Evolutionary conservation across 30 jellyfish, hydroid and myxozoan genomes (phyloP).

Genomic region (Chrysaora quinquecirrha): DNA sequence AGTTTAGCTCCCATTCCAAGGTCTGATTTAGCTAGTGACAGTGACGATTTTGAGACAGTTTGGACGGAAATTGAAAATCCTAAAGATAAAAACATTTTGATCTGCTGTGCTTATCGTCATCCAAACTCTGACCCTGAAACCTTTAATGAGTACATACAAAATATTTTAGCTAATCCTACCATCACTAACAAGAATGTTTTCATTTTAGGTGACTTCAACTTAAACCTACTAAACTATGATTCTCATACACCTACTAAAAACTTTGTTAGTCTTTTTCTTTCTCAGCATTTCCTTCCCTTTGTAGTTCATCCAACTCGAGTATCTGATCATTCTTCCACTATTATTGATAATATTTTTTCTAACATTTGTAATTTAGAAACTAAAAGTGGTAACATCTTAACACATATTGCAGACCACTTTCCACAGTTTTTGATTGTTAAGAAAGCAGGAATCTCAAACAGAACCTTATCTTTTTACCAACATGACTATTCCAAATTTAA

Average conservation of each 20-base stretch:
- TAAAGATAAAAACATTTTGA: too few relatives aligned
- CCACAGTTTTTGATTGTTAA: too few relatives aligned
- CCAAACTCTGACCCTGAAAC: too few relatives aligned
- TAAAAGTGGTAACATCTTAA: too few relatives aligned
- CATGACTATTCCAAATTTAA: constrained; percentile 31
- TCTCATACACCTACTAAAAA: constrained; percentile 18
- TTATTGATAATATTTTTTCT: constrained; percentile 50
- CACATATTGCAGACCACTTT: constrained; percentile 40
- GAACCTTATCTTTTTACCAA: constrained; percentile 24
- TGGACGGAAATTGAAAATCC: too few relatives aligned
- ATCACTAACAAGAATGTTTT: neutral
- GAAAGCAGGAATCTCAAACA: constrained; percentile 34
- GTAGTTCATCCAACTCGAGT: constrained; percentile 55
- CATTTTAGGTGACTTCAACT: too few relatives aligned
- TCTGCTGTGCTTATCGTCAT: too few relatives aligned
- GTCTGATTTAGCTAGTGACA: too few relatives aligned
- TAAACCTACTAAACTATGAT: too few relatives aligned
- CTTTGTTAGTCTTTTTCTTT: constrained; percentile 38
- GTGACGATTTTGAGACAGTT: too few relatives aligned
- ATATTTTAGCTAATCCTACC: constrained; percentile 12
- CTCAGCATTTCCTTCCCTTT: constrained; percentile 48
- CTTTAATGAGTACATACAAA: neutral
- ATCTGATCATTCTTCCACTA: constrained; percentile 49
- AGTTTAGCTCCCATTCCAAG: too few relatives aligned
- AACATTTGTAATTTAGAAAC: constrained; percentile 26